Percentiles rank a stretch among this genome's conserved stretches.
These are phyloP conservation scores for Saccostrea glomerata DNA, from an alignment of 1,140 invertebrate genomes.

Conservation along the genomic window DNA sequence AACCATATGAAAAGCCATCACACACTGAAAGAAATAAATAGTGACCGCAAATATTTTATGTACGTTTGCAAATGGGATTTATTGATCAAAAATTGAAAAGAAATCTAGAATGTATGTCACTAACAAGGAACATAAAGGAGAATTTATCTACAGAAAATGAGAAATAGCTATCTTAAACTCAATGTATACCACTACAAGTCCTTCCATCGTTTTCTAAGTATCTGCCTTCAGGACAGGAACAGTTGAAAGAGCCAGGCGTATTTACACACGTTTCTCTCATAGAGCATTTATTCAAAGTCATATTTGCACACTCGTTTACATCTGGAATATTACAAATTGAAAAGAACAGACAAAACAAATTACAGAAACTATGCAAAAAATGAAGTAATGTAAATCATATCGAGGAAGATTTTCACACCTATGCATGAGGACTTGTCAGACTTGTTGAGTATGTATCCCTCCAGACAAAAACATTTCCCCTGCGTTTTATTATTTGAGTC, in stretches of 20 bases:
- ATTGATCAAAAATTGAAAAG: no score
- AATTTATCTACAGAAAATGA: no score
- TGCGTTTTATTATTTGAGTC: not conserved
- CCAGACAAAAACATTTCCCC: constrained; percentile 22
- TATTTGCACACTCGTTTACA: constrained; percentile 48
- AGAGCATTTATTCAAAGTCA: constrained; percentile 30
- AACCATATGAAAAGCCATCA: constrained; percentile 8
- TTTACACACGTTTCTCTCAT: constrained; percentile 42
- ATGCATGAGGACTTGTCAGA: constrained; percentile 13
- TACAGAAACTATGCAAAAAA: not conserved
- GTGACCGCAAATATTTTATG: not conserved
- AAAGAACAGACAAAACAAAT: not conserved
- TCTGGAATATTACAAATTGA: constrained; percentile 19
- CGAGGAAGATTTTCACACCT: not conserved
- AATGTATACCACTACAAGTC: constrained; percentile 43
- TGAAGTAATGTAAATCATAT: no score
- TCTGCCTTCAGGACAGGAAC: constrained; percentile 39
- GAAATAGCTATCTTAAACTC: not conserved
- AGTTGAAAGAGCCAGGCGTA: constrained; percentile 29
- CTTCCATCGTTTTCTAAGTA: constrained; percentile 28
- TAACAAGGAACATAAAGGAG: not conserved
- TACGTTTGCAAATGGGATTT: no score
- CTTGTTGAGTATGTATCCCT: constrained; percentile 34
- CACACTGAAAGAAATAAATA: not conserved
- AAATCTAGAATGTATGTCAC: no score